phyloP scores from a whole-genome alignment of 1,140 invertebrate species.

The Papilio glaucus region DNA sequence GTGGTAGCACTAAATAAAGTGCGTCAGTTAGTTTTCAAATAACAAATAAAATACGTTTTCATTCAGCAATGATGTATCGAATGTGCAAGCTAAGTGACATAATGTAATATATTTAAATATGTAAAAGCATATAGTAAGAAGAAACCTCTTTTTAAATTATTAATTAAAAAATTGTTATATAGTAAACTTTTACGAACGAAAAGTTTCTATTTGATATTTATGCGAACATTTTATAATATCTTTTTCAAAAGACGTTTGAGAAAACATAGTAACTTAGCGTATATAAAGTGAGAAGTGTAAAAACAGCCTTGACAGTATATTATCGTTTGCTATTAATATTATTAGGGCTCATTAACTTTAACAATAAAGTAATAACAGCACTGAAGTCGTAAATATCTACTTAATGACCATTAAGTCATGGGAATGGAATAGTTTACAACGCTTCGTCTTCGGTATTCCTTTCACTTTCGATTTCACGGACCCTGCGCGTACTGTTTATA shows the following conservation, averaged over 20 bases:
- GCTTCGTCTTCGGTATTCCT: constrained; percentile 7
- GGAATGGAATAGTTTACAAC: constrained; percentile 16
- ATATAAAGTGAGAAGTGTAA: neutral
- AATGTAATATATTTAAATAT: too few relatives aligned
- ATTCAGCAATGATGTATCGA: too few relatives aligned
- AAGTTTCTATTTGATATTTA: too few relatives aligned
- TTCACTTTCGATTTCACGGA: neutral
- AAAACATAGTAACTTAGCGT: neutral
- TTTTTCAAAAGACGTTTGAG: neutral
- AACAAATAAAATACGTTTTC: too few relatives aligned
- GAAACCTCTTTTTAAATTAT: too few relatives aligned
- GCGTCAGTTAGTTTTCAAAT: too few relatives aligned
- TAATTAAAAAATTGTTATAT: too few relatives aligned
- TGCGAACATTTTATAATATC: neutral
- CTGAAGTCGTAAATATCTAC: constrained; percentile 12
- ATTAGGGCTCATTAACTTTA: neutral
- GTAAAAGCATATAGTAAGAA: too few relatives aligned
- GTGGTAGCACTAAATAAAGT: too few relatives aligned
- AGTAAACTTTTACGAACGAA: too few relatives aligned
- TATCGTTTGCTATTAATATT: neutral
- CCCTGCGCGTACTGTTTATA: constrained; percentile 1
- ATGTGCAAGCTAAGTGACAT: too few relatives aligned
- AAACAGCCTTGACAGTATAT: too few relatives aligned
- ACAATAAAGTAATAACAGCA: constrained; percentile 6
- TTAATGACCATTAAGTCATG: constrained; percentile 14